Percentiles rank a stretch among this genome's conserved stretches.
Evolutionary conservation across 2,888 invertebrate genomes (phyloP).

Genomic region (Cyrtodaria siliqua): DNA sequence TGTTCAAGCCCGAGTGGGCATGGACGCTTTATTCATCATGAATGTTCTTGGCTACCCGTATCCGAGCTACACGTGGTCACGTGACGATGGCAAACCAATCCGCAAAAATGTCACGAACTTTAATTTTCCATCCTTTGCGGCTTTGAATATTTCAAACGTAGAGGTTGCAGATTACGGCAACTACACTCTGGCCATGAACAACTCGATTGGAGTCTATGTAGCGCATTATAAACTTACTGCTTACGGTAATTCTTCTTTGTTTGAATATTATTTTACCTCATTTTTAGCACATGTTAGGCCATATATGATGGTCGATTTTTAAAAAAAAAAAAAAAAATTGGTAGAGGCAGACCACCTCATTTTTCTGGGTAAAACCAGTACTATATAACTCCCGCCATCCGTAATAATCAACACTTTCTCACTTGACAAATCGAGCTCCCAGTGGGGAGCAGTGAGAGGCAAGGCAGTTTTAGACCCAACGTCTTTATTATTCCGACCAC

Average conservation of each 20-base stretch:
- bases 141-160: constrained; percentile 7
- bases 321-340: no score
- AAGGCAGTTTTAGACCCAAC: no score
- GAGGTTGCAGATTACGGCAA: constrained; percentile 36
- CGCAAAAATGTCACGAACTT: neutral
- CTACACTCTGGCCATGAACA: constrained; percentile 49
- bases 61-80: constrained; percentile 35
- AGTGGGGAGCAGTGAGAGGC: no score
- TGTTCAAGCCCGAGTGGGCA: neutral
- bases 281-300: no score
- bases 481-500: no score
- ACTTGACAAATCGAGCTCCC: no score
- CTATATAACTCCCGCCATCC: no score
- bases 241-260: constrained; percentile 22
- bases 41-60: constrained; percentile 24
- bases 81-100: constrained; percentile 23
- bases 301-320: no score
- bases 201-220: constrained; percentile 24
- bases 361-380: no score
- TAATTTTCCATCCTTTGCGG: neutral
- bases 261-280: no score
- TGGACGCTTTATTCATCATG: neutral
- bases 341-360: no score
- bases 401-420: no score
- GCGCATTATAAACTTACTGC: constrained; percentile 29